These are phyloP conservation scores for Albula glossodonta DNA, from an alignment of 2,113 vertebrate species.

Conservation along the genomic window DNA sequence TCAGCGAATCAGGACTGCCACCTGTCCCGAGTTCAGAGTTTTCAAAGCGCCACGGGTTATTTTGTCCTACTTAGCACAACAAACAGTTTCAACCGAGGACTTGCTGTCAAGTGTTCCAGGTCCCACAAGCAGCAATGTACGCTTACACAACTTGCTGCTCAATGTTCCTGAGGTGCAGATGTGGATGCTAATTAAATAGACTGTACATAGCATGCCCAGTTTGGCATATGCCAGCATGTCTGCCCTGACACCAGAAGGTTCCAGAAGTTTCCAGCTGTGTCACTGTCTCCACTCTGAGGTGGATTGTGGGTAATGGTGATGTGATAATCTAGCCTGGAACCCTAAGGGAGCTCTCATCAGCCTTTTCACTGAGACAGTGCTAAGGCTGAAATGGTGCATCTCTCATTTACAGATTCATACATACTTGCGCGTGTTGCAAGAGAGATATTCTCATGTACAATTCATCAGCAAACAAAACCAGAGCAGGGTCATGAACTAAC, in stretches of 20 bases:
- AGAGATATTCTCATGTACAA: too few species aligned
- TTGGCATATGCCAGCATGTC: background rate
- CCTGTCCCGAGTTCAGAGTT: slow-evolving; percentile 22
- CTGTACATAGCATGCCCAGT: too few species aligned
- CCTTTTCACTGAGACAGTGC: too few species aligned
- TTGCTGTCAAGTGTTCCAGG: background rate
- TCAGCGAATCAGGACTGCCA: slow-evolving; percentile 42
- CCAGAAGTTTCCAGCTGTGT: background rate
- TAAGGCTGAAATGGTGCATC: too few species aligned
- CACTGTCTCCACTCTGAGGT: background rate
- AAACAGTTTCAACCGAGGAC: background rate
- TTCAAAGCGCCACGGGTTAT: background rate
- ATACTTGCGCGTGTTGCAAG: too few species aligned
- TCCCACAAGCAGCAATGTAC: background rate
- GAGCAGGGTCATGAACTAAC: too few species aligned
- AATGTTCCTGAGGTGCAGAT: background rate
- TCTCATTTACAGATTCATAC: too few species aligned
- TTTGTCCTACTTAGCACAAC: background rate
- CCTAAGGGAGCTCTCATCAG: background rate
- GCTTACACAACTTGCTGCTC: background rate
- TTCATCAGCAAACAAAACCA: too few species aligned
- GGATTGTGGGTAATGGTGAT: background rate
- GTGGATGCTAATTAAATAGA: too few species aligned
- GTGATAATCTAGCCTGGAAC: background rate
- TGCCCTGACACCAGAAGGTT: background rate